Base-by-base conservation (phyloP, 35 echinoderm and acorn worm species). In the Apostichopus japonicus region DNA sequence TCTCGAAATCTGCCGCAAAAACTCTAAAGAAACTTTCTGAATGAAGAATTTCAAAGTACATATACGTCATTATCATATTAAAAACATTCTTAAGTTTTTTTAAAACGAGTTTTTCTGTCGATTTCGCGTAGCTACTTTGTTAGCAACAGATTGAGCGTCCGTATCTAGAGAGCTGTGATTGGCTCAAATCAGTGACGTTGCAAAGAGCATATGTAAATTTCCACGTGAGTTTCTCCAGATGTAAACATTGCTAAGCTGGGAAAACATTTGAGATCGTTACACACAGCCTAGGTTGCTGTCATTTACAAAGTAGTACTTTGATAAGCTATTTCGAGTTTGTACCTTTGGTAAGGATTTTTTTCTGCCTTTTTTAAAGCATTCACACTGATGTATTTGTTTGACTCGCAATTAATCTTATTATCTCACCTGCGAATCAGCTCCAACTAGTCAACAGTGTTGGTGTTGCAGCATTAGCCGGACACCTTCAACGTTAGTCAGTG, bases 81-180 rank as follows among this genome's bases (percentile, higher is more conserved):
- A 44, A 44, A 44, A 44, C 33, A 44, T 44, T 44, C 33, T 44
- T 4, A 44, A 44, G 33, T 44, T 44, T 44, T 44, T 44, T 44
- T 44, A 23, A 2, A n/a, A 75, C 16, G 6, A n/a, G 6, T 75
- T 75, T 84, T 84, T 55, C 51, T n/a, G 54, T 14, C 22, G 27
- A 54, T 59, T 57, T 84, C 15, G 54, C 23, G 21, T 19, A 84
- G 81, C 56, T 84, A 57, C 81, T 58, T 7, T 53, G 81, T 51
- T 84, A 84, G 81, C 81, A 84, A 84, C 81, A 51, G 24, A 84
- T 53, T 56, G n/a, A 24, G 81, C 81, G 81, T 84, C 81, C 24
- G 81, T 84, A 56, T 55, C 56, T 57, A 84, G 55, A 55, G 9
- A 84, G 55, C 56, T 84, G 19, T 23, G 21, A 84, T 84, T 84